These are phyloP conservation scores for Diprion similis DNA, from an alignment of 1,140 invertebrate species.

Conservation along the genomic window DNA sequence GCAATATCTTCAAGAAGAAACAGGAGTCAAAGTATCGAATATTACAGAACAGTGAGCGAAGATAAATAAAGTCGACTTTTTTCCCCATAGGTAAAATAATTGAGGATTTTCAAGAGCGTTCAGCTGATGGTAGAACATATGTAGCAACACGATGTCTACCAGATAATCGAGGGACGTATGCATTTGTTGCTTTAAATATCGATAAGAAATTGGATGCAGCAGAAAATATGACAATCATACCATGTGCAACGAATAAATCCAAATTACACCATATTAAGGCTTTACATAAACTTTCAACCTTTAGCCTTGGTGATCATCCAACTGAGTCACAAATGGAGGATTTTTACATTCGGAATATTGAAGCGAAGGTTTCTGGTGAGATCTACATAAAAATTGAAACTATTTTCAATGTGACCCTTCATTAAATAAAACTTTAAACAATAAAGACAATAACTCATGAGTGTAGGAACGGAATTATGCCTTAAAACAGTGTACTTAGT, in stretches of 20 bases:
- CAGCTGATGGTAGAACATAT: slow-evolving; percentile 50
- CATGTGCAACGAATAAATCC: slow-evolving; percentile 21
- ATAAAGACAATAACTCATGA: slow-evolving; percentile 5
- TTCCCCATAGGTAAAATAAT: slow-evolving; percentile 32
- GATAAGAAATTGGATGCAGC: slow-evolving; percentile 47
- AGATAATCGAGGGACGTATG: slow-evolving; percentile 53
- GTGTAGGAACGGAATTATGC: no score
- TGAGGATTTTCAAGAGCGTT: slow-evolving; percentile 31
- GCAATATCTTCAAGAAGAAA: slow-evolving; percentile 7
- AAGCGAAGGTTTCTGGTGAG: slow-evolving; percentile 29
- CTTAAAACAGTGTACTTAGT: no score
- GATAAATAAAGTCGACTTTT: slow-evolving; percentile 23
- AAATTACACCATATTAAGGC: slow-evolving; percentile 25
- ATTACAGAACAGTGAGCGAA: not conserved
- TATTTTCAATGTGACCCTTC: no score
- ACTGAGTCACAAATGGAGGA: slow-evolving; percentile 31
- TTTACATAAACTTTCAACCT: slow-evolving; percentile 22
- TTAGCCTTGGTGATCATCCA: slow-evolving; percentile 17
- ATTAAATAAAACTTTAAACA: not conserved
- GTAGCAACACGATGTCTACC: slow-evolving; percentile 52
- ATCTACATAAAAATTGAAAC: not conserved
- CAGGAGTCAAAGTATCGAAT: not conserved
- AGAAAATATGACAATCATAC: slow-evolving; percentile 20
- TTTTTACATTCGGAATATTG: slow-evolving; percentile 31
- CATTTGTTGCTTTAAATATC: slow-evolving; percentile 52